Conservation (phyloP, 2,888 invertebrate species). For the Merodon equestris region DNA sequence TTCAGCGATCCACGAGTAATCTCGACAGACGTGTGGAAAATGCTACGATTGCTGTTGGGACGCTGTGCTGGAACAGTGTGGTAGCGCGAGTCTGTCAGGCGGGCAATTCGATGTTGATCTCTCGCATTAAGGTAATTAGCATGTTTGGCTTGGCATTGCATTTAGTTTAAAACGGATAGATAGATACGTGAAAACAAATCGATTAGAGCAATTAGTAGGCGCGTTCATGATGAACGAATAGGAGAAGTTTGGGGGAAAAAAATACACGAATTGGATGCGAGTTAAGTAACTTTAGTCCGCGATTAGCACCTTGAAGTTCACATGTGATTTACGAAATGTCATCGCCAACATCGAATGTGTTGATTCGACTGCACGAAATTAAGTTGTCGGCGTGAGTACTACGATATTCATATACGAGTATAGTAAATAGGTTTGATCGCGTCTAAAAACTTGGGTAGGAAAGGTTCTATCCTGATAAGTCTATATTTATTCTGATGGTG, state of each 20-base stretch:
- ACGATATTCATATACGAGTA: too few species aligned
- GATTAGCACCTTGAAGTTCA: neutral
- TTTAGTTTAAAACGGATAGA: neutral
- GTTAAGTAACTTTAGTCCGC: slow-evolving; percentile 19
- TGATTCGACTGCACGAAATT: too few species aligned
- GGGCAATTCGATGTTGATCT: too few species aligned
- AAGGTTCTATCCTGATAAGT: too few species aligned
- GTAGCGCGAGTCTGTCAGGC: too few species aligned
- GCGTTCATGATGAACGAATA: slow-evolving; percentile 13
- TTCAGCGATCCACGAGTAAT: slow-evolving; percentile 27
- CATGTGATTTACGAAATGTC: slow-evolving; percentile 7
- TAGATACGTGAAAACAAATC: slow-evolving; percentile 22
- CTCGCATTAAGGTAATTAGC: too few species aligned
- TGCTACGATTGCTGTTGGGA: neutral
- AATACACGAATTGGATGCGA: neutral
- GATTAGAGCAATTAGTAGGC: slow-evolving; percentile 35
- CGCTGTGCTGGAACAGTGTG: too few species aligned
- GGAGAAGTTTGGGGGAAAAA: neutral
- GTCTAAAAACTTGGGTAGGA: too few species aligned
- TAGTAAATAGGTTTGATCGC: too few species aligned
- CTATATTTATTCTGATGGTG: too few species aligned
- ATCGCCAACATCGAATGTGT: too few species aligned
- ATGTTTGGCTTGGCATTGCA: neutral
- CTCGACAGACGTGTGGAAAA: slow-evolving; percentile 18
- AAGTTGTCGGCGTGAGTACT: too few species aligned